Conservation (phyloP, 1,140 invertebrate genomes). For the Aleiodes sp. region DNA sequence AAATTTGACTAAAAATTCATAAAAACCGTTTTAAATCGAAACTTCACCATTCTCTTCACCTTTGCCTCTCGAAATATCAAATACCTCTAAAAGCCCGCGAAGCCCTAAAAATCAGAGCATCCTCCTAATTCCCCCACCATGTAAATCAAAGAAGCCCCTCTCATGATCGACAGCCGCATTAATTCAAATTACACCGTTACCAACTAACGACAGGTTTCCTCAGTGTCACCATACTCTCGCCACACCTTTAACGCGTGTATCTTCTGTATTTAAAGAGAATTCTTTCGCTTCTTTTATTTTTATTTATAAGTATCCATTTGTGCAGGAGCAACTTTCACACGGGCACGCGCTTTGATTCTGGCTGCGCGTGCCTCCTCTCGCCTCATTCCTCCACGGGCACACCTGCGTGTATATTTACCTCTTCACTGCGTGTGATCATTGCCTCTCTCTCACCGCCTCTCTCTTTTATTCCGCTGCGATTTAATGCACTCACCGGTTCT, state of each 20-base stretch:
- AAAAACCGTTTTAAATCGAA: no score
- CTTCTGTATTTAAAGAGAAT: background rate
- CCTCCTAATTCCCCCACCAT: no score
- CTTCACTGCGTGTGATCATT: slow-evolving; percentile 32
- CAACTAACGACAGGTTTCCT: slow-evolving; percentile 34
- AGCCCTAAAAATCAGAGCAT: no score
- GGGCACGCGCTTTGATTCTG: slow-evolving; percentile 31
- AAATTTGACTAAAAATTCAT: no score
- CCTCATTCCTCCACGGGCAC: slow-evolving; percentile 31
- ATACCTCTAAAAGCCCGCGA: no score
- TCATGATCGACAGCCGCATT: slow-evolving; percentile 47
- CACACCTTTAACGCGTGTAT: background rate
- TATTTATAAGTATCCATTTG: background rate
- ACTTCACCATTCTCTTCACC: no score
- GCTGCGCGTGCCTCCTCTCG: slow-evolving; percentile 47
- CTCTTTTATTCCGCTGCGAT: slow-evolving; percentile 35
- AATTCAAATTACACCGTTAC: slow-evolving; percentile 51
- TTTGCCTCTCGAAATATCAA: no score
- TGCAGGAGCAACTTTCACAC: slow-evolving; percentile 28
- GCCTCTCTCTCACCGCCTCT: slow-evolving; percentile 23
- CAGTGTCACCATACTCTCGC: slow-evolving; percentile 6
- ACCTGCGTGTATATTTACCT: slow-evolving; percentile 43
- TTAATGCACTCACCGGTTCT: slow-evolving; percentile 41
- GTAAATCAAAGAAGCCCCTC: no score
- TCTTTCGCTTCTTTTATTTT: background rate